Evolutionary conservation across 1,140 invertebrate genomes (phyloP).

Genomic region (Portunus trituberculatus): DNA sequence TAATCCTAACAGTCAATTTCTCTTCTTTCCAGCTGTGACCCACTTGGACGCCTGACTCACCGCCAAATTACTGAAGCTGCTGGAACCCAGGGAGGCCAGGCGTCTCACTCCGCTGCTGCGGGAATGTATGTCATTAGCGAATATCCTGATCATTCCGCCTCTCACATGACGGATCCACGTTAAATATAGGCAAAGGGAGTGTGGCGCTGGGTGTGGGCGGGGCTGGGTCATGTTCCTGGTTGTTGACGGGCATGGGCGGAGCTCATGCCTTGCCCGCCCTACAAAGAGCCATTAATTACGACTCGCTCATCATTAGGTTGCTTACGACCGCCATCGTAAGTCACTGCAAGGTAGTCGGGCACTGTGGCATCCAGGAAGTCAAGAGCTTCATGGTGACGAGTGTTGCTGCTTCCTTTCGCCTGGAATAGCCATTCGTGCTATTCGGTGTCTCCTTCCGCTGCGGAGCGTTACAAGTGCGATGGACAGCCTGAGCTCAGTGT

Average conservation of each 20-base stretch:
- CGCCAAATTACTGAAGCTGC: not conserved
- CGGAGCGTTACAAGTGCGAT: too few species aligned
- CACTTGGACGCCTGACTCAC: not conserved
- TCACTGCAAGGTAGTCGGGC: not conserved
- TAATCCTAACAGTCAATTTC: conserved; percentile 3
- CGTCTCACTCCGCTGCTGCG: not conserved
- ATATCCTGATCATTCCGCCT: not conserved
- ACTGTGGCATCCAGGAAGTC: not conserved
- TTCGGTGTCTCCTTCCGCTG: too few species aligned
- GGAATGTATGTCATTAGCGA: not conserved
- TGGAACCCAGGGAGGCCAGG: not conserved
- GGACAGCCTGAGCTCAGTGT: too few species aligned
- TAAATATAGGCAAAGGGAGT: conserved; percentile 12
- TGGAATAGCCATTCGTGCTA: too few species aligned
- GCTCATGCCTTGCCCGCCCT: not conserved
- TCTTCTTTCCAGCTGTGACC: not conserved
- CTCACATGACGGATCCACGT: not conserved
- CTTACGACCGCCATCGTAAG: not conserved
- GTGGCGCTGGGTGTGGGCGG: not conserved
- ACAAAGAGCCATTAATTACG: conserved; percentile 23
- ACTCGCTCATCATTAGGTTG: not conserved
- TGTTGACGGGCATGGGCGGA: not conserved
- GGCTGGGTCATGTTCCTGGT: not conserved
- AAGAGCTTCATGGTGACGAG: not conserved
- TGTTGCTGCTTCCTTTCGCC: not conserved